Evolutionary conservation across 2,888 invertebrate species (phyloP).

Genomic region (Caenorhabditis uteleia): DNA sequence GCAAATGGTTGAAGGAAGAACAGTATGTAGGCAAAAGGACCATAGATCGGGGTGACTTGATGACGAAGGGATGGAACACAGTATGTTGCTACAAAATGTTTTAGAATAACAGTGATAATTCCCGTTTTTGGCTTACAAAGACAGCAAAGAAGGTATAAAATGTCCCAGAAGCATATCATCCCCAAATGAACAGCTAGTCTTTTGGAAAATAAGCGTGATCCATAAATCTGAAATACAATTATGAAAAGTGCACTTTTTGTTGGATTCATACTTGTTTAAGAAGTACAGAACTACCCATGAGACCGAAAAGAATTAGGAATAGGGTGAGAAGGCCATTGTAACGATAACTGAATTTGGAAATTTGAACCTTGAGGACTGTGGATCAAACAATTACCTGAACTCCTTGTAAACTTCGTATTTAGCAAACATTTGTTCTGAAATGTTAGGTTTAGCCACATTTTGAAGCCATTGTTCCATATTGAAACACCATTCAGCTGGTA

Average conservation of each 20-base stretch:
- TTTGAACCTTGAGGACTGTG: no score
- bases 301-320: conserved; percentile 58
- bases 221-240: conserved; percentile 50
- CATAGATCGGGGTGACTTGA: conserved; percentile 50
- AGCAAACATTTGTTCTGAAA: conserved; percentile 26
- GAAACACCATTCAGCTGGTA: conserved; percentile 48
- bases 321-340: conserved; percentile 63
- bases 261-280: conserved; percentile 54
- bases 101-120: background rate
- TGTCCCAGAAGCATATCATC: conserved; percentile 67
- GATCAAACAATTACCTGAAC: conserved; percentile 42
- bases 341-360: conserved; percentile 41
- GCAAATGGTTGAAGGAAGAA: conserved; percentile 67
- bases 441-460: conserved; percentile 14
- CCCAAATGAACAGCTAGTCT: conserved; percentile 63
- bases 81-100: conserved; percentile 38
- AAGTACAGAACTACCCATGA: conserved; percentile 59
- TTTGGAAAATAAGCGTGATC: conserved; percentile 63
- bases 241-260: background rate
- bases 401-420: conserved; percentile 41
- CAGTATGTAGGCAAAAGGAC: conserved; percentile 65
- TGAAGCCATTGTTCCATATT: conserved; percentile 51
- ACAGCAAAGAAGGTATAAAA: conserved; percentile 59
- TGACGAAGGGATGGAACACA: conserved; percentile 49
- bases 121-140: conserved; percentile 47